These are phyloP conservation scores for Philopedon plagiatum DNA, from an alignment of 2,888 invertebrate genomes.

Conservation along the genomic window DNA sequence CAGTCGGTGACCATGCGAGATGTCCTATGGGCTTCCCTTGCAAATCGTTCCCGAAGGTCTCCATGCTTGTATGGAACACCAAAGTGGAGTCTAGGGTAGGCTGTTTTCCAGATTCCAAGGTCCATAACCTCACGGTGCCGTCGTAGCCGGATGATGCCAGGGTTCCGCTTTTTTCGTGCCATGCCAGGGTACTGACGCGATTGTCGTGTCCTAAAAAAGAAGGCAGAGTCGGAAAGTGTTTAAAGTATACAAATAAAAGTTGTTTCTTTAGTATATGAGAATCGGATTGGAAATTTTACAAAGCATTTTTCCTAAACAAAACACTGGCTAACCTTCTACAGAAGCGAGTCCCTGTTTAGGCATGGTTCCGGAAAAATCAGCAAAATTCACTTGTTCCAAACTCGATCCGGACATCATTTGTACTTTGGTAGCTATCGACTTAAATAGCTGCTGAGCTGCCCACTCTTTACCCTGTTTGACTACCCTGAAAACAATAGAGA, in stretches of 20 bases:
- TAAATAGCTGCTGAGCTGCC: slow-evolving; percentile 75
- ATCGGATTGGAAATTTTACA: slow-evolving; percentile 1
- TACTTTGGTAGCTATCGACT: slow-evolving; percentile 67
- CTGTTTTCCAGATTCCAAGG: slow-evolving; percentile 64
- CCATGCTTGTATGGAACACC: slow-evolving; percentile 70
- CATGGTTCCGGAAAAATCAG: slow-evolving; percentile 71
- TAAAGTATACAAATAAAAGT: neutral
- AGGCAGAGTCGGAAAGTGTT: neutral
- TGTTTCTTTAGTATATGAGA: too few species aligned
- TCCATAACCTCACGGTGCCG: slow-evolving; percentile 75
- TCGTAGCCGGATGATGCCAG: slow-evolving; percentile 75
- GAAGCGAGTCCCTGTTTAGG: slow-evolving; percentile 61
- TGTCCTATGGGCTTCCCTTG: slow-evolving; percentile 65
- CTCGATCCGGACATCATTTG: slow-evolving; percentile 63
- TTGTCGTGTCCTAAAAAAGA: slow-evolving; percentile 70
- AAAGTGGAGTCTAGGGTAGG: slow-evolving; percentile 70
- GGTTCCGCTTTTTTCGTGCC: slow-evolving; percentile 68
- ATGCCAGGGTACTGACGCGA: slow-evolving; percentile 64
- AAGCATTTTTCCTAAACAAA: neutral
- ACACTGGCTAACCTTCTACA: slow-evolving; percentile 65
- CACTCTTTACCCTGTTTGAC: slow-evolving; percentile 72
- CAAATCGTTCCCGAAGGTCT: slow-evolving; percentile 70
- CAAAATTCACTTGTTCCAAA: slow-evolving; percentile 67
- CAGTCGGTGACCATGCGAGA: slow-evolving; percentile 72
- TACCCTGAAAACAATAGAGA: slow-evolving; percentile 60